Percentiles rank a stretch among this genome's conserved stretches.
Evolutionary conservation across 2,888 invertebrate species (phyloP).

Genomic region (Caenorhabditis afra): DNA sequence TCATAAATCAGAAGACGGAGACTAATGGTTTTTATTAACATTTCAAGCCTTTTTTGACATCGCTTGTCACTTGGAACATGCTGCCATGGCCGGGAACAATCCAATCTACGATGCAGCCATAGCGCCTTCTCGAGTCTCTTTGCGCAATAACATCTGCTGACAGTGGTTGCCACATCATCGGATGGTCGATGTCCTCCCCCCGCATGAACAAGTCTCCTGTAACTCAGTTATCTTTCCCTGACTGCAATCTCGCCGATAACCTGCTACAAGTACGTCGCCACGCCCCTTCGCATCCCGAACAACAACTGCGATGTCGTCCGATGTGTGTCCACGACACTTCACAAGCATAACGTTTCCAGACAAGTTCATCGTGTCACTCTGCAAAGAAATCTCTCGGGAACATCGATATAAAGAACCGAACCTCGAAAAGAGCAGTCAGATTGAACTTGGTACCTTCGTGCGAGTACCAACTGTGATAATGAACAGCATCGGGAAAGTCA

Average conservation of each 20-base stretch:
- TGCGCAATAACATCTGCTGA: conserved; percentile 71
- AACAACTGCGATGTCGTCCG: conserved; percentile 78
- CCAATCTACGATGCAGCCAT: conserved; percentile 68
- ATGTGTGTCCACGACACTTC: conserved; percentile 76
- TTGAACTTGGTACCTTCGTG: conserved; percentile 75
- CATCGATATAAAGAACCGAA: conserved; percentile 18
- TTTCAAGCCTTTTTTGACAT: conserved; percentile 55
- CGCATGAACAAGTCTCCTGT: conserved; percentile 71
- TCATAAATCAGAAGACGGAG: background rate
- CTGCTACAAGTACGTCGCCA: conserved; percentile 75
- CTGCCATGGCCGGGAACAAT: conserved; percentile 77
- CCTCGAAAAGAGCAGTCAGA: conserved; percentile 70
- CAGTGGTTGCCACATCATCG: conserved; percentile 78
- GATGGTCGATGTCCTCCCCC: conserved; percentile 75
- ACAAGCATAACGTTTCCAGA: conserved; percentile 74
- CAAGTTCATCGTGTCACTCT: conserved; percentile 71
- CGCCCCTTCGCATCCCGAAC: conserved; percentile 69
- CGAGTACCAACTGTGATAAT: conserved; percentile 71
- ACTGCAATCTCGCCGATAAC: conserved; percentile 32
- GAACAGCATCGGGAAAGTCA: conserved; percentile 73
- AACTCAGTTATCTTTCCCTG: conserved; percentile 21
- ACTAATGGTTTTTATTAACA: conserved; percentile 53
- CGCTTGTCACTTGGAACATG: conserved; percentile 62
- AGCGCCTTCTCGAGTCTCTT: conserved; percentile 56
- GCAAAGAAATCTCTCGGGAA: conserved; percentile 7